These are phyloP conservation scores for Odobenus rosmarus DNA, from an alignment of 2,113 vertebrate genomes.

Conservation along the genomic window DNA sequence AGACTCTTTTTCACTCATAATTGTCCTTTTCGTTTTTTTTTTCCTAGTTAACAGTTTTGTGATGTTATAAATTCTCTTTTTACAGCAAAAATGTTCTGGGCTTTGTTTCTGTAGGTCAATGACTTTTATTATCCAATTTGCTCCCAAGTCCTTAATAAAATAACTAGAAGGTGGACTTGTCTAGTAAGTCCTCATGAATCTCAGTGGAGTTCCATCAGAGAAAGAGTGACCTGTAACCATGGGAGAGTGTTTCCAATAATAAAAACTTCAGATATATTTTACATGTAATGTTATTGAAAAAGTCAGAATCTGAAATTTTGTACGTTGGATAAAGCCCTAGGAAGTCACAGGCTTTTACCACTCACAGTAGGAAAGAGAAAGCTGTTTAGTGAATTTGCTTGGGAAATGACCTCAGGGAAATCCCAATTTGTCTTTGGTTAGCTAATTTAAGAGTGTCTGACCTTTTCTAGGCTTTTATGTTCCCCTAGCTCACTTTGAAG, in stretches of 20 bases:
- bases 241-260: background rate
- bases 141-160: background rate
- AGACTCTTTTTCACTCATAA: background rate
- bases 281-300: constrained; percentile 35
- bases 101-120: background rate
- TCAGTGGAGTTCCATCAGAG: background rate
- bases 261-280: background rate
- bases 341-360: background rate
- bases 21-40: background rate
- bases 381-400: background rate
- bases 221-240: background rate
- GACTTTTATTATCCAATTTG: constrained; percentile 38
- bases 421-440: constrained; percentile 47
- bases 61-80: background rate
- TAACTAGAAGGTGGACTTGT: background rate
- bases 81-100: background rate
- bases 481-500: background rate
- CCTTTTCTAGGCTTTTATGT: background rate
- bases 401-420: background rate
- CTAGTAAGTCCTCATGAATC: background rate
- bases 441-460: background rate
- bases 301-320: constrained; percentile 3
- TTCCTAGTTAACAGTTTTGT: background rate
- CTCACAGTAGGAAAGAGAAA: constrained; percentile 6
- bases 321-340: background rate